Base-by-base conservation (phyloP, 2,113 vertebrate species). In the Kryptolebias marmoratus region DNA sequence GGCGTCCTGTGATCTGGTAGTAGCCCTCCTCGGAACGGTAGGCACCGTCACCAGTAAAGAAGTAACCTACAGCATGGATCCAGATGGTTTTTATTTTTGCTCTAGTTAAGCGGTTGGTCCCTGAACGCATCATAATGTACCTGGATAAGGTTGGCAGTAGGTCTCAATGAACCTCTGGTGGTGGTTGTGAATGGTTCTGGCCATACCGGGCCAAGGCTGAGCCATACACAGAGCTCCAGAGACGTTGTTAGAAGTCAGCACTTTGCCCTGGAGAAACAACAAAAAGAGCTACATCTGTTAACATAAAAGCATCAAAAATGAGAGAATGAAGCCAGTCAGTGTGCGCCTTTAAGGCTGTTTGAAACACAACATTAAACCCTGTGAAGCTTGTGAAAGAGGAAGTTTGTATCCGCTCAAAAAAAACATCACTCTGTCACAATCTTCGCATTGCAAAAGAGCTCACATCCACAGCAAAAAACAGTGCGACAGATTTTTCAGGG, bases 201-300 rank as follows among this genome's bases (percentile, higher is more conserved):
- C 93, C 92, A 95, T 95, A 14, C 94, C 93, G 0, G 94, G 94
- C 95, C 95, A 96, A 3, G 94, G 90, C 85, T 92, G 87, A 15
- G 94, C 86, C n/a, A 95, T 90, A 71, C 95, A 96, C 77, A 95
- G 91, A 55, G 94, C 93, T 88, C 94, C 95, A 16, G 94, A 92
- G 8, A 75, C 47, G 22, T 88, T 44, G 32, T 93, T 94, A 79
- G 83, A 81, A n/a, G 75, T 86, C 81, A 93, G 67, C 49, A 84
- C 47, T 0, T 92, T 85, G 39, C 94, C 94, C 95, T 95, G 69
- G 48, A 63, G 71, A 65, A 77, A 42, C 36, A 53, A 47, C 22
- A 62, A 47, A n/a, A 22, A 50, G 13, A 9, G 18, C 9, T 16
- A 53, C 59, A 56, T 28, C 12, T 49, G 47, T 63, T 45, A 22